Evolutionary conservation across 37 sponge, comb jelly and placozoan species (phyloP).

Genomic region (Theonella swinhoei): DNA sequence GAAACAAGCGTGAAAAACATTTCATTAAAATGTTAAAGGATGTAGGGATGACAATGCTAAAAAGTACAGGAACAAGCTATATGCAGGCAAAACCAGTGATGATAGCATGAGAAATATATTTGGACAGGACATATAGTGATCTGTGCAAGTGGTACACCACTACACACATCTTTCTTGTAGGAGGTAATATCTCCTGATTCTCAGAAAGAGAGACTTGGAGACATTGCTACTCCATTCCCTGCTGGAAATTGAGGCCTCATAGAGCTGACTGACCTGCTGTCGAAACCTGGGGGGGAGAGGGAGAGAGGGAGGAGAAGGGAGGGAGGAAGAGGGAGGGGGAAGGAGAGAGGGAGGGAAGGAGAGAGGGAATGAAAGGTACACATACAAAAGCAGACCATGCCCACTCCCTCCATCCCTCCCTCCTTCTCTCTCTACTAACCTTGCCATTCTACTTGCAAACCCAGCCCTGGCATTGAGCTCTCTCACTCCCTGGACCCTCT

Average conservation of each 20-base stretch:
- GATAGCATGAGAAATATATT: too few species aligned
- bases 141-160: too few species aligned
- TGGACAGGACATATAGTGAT: too few species aligned
- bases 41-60: too few species aligned
- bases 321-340: too few species aligned
- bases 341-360: not conserved
- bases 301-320: not conserved
- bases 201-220: slow-evolving; percentile 56
- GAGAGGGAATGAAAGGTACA: not conserved
- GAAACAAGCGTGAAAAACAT: too few species aligned
- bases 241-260: slow-evolving; percentile 15
- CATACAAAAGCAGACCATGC: not conserved
- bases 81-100: too few species aligned
- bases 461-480: slow-evolving; percentile 79
- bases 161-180: slow-evolving; percentile 55
- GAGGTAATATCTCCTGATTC: slow-evolving; percentile 57
- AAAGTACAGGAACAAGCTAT: too few species aligned
- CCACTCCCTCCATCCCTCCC: too few species aligned
- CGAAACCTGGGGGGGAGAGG: slow-evolving; percentile 47
- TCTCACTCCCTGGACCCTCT: slow-evolving; percentile 83
- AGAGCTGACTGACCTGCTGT: slow-evolving; percentile 60
- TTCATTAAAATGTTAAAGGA: too few species aligned
- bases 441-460: slow-evolving; percentile 84
- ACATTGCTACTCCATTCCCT: slow-evolving; percentile 45
- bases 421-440: too few species aligned